Base-by-base conservation (phyloP, 2,797 vertebrate species). In the Tapirus indicus region DNA sequence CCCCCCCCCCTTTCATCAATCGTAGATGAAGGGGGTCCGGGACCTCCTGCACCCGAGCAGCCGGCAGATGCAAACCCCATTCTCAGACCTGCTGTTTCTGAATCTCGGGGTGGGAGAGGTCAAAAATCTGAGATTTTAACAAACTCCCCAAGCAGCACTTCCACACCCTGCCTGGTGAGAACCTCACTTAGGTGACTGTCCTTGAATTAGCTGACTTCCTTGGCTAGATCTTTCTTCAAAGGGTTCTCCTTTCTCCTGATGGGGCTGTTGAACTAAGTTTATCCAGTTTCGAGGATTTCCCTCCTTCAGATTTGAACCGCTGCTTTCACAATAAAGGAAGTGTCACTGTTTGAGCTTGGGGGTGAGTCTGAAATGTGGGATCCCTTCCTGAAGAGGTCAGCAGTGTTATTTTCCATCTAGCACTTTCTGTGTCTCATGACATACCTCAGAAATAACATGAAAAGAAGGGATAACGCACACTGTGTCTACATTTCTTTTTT, bases 161-260 rank as follows among this genome's bases (percentile, higher is more conserved):
- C 5, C 20, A 6, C 21, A 3, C 0, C 0, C 17, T 2, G 5
- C 1, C 0, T n/a, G 21, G 6, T 13, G 80, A 41, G 41, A 23
- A 52, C 41, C 38, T 41, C 41, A 5, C 41, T n/a, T 6, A 41
- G 79, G 4, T 23, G 41, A 68, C 25, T 9, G 2, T 47, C 35
- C 49, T 66, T 25, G 35, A 21, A 17, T 17, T 7, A 11, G 32
- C 52, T 60, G 35, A 16, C 58, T 83, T 78, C 23, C 35, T 38
- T 56, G n/a, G 7, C 0, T 56, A 12, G 11, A 2, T n/a, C 58
- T 83, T 77, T 35, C 14, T 47, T 44, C 21, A 47, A 84, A 77
- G 78, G 72, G n/a, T 32, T 72, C 20, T 60, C 35, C 47, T 66
- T 77, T 41, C 20, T 96, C 60, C 54, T 0, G 9, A 68, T 62